A percentile compares a stretch with the other conserved stretches of the same genome.
Evolutionary conservation across 2,797 vertebrate species (phyloP).

Genomic region (Cynodonichthys magdalenae): DNA sequence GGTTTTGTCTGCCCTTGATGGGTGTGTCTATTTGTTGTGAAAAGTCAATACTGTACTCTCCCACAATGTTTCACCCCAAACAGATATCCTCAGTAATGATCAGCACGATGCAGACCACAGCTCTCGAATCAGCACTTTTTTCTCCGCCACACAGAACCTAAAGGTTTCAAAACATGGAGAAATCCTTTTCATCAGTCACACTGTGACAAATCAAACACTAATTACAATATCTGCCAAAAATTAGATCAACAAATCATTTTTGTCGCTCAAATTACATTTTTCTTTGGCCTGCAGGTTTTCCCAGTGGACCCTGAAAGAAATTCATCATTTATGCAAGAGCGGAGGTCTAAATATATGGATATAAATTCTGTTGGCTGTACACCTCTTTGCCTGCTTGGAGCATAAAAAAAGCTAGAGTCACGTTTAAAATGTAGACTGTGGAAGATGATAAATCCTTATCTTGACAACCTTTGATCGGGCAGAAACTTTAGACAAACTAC

Average conservation of each 20-base stretch:
- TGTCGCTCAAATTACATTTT: slow-evolving; percentile 44
- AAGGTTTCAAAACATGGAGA: slow-evolving; percentile 43
- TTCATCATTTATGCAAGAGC: slow-evolving; percentile 58
- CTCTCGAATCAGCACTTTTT: slow-evolving; percentile 53
- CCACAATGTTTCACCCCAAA: slow-evolving; percentile 54
- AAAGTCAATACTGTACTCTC: slow-evolving; percentile 42
- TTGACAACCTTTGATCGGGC: slow-evolving; percentile 61
- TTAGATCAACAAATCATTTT: slow-evolving; percentile 66
- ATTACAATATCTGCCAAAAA: slow-evolving; percentile 75
- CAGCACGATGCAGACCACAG: slow-evolving; percentile 37
- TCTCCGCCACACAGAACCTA: slow-evolving; percentile 34
- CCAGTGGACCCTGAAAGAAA: slow-evolving; percentile 39
- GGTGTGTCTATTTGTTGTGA: slow-evolving; percentile 42
- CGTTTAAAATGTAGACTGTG: slow-evolving; percentile 60
- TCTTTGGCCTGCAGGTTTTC: slow-evolving; percentile 27
- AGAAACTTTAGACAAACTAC: slow-evolving; percentile 19
- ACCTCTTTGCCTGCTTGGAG: slow-evolving; percentile 43
- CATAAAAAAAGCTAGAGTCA: slow-evolving; percentile 64
- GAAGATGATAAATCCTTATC: slow-evolving; percentile 65
- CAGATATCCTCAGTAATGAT: slow-evolving; percentile 57
- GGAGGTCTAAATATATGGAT: slow-evolving; percentile 59
- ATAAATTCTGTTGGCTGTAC: slow-evolving; percentile 61
- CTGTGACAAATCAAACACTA: slow-evolving; percentile 71
- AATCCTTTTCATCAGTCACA: slow-evolving; percentile 66
- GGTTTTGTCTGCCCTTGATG: neutral